Base-by-base conservation (phyloP, 2,888 invertebrate genomes). In the Dasysyrphus albostriatus region DNA sequence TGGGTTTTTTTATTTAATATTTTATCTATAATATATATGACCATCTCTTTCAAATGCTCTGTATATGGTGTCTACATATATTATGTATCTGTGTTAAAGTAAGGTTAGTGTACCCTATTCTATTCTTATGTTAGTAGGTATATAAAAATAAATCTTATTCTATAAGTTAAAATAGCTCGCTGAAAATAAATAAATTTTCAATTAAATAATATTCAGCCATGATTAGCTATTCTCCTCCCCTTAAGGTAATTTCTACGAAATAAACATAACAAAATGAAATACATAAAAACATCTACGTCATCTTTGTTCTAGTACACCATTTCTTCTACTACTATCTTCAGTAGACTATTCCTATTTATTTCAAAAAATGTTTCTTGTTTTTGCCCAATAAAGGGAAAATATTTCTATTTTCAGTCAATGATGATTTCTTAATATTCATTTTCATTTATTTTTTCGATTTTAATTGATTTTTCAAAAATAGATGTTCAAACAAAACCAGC, bases 261-360 rank as follows among this genome's bases (percentile, higher is more conserved):
- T 37, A 10, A 5, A 51, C 16, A 67, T 65, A 32, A 67, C 3
- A 42, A 44, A 37, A 67, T 5, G 39, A n/a, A 47, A 37, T 67
- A 69, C 14, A 69, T 14, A 67, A 3, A 37, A 54, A 69, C 19
- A 4, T 24, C 14, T 49, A 69, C 54, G 69, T 69, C 69, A 69
- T 29, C 19, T 54, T 37, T 67, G 8, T 5, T 69, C 69, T 69
- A 54, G 69, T 69, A 69, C 69, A 14, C 1, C n/a, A 2, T 14
- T 14, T 5, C n/a, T 14, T 69, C 69, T 69, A 29, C n/a, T 69
- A 51, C 39, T 2, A 54, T 69, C 3, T 3, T 65, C 1, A 14
- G 5, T 47, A 47, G 29, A 44, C n/a, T 47, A 1, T 42, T 1
- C 5, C 8, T 0, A 14, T 24, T 65, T 65, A 1, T 32, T 44